Conservation (phyloP, 2,113 vertebrate species). For the Myiagra hebetior region DNA sequence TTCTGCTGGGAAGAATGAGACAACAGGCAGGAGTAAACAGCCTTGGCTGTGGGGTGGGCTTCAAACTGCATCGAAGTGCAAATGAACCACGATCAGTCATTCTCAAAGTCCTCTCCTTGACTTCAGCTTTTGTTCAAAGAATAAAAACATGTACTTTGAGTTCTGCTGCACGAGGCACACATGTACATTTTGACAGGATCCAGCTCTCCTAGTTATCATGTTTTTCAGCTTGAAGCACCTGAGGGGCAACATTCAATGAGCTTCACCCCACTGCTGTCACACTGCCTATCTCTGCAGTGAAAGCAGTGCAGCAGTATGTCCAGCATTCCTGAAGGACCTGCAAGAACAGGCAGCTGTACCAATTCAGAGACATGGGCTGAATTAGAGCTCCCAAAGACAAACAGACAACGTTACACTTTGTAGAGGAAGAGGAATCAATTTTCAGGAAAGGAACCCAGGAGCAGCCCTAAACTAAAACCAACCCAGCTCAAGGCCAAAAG, state of each 20-base stretch:
- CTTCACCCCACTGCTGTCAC: neutral
- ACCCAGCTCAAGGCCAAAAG: neutral
- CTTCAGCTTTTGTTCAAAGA: neutral
- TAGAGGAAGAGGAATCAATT: neutral
- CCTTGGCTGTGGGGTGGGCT: rapidly evolving
- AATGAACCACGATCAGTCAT: neutral
- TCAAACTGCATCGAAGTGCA: neutral
- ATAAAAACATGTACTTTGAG: neutral
- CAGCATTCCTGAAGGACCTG: neutral
- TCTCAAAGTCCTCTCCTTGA: neutral
- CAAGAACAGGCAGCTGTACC: neutral
- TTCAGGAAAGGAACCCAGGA: neutral
- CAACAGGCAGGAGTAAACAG: neutral
- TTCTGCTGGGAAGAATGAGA: neutral
- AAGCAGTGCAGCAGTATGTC: neutral
- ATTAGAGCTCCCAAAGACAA: neutral
- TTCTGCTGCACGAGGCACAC: neutral
- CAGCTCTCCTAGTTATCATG: neutral
- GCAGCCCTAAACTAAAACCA: neutral
- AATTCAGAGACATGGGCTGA: neutral
- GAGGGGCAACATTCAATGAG: neutral
- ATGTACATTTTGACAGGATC: neutral
- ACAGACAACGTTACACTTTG: neutral
- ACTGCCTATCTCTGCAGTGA: neutral
- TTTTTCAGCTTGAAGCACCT: neutral